A percentile compares a stretch with the other conserved stretches of the same genome.
These are phyloP conservation scores for Craniophora ligustri DNA, from an alignment of 2,888 invertebrate genomes.

Conservation along the genomic window DNA sequence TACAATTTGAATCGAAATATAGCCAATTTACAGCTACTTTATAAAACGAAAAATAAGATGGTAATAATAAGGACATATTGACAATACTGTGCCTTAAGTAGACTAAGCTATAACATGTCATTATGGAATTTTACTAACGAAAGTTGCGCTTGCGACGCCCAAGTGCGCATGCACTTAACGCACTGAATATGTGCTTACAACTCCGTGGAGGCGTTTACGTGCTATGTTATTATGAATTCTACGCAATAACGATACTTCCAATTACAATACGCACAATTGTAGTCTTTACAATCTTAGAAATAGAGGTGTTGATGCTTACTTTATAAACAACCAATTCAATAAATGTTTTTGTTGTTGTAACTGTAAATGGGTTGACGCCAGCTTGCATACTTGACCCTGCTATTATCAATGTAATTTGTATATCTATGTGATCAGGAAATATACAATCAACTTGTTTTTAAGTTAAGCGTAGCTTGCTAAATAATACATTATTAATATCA, in stretches of 20 bases:
- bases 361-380: constrained; percentile 49
- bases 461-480: neutral
- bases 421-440: constrained; percentile 29
- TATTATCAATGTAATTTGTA: constrained; percentile 59
- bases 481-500: neutral
- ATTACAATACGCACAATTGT: constrained; percentile 9
- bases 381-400: constrained; percentile 65
- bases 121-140: constrained; percentile 20
- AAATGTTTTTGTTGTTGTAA: constrained; percentile 46
- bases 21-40: no score
- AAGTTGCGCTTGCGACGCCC: constrained; percentile 10
- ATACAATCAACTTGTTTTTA: constrained; percentile 6
- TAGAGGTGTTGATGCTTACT: constrained; percentile 12
- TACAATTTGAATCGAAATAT: no score
- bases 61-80: neutral
- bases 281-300: constrained; percentile 22
- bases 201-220: constrained; percentile 16
- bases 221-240: constrained; percentile 25
- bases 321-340: constrained; percentile 21
- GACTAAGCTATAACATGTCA: neutral
- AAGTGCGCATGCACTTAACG: constrained; percentile 22
- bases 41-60: neutral
- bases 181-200: constrained; percentile 18
- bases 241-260: constrained; percentile 14
- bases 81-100: neutral